A percentile compares a stretch with the other conserved stretches of the same genome.
These are phyloP conservation scores for Cenopis cana DNA, from an alignment of 2,888 invertebrate species.

Conservation along the genomic window DNA sequence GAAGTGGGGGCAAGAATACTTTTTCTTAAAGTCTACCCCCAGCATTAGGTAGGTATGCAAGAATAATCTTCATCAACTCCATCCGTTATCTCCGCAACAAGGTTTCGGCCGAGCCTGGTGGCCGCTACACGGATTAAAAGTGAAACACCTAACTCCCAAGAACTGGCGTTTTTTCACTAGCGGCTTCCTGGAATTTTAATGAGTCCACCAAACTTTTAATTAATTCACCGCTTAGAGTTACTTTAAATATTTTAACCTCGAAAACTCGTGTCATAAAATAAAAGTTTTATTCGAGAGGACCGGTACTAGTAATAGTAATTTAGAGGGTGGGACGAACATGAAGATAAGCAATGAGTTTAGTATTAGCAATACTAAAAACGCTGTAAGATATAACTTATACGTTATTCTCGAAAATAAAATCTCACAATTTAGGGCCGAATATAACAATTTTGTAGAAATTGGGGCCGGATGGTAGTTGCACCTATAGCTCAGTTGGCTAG, in stretches of 20 bases:
- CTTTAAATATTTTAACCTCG: slow-evolving; percentile 65
- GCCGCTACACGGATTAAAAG: slow-evolving; percentile 51
- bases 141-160: slow-evolving; percentile 46
- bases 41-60: slow-evolving; percentile 5
- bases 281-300: slow-evolving; percentile 35
- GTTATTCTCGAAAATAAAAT: too few species aligned
- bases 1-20: background rate
- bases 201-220: slow-evolving; percentile 73
- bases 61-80: slow-evolving; percentile 5
- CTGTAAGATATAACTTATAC: too few species aligned
- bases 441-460: too few species aligned
- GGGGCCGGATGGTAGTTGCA: too few species aligned
- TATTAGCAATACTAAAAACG: background rate
- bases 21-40: background rate
- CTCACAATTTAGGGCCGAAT: too few species aligned
- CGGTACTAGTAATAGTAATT: slow-evolving; percentile 15
- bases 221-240: slow-evolving; percentile 69
- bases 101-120: background rate
- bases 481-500: too few species aligned
- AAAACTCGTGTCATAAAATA: slow-evolving; percentile 55
- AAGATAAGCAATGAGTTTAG: background rate
- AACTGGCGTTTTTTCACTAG: slow-evolving; percentile 50
- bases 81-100: slow-evolving; percentile 18
- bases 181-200: slow-evolving; percentile 65
- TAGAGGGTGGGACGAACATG: background rate